Conservation (phyloP, 1,140 invertebrate species). For the Pygmarrhopalites habei region DNA sequence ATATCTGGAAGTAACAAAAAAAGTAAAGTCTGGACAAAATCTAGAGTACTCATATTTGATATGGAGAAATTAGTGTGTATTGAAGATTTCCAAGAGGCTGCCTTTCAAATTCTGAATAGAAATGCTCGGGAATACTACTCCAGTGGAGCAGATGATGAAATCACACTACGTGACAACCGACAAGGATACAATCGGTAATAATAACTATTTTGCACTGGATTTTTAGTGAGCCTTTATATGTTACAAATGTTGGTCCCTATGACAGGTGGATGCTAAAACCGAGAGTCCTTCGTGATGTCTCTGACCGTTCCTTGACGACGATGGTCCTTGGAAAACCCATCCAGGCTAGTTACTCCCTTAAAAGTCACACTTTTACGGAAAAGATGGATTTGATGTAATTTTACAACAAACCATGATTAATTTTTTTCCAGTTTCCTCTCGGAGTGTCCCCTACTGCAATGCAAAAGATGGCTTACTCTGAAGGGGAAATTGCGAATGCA, state of each 20-base stretch:
- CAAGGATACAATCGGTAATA: conserved; percentile 67
- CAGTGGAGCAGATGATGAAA: conserved; percentile 76
- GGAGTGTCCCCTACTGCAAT: conserved; percentile 86
- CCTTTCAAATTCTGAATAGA: conserved; percentile 57
- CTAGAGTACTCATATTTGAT: too few relatives aligned
- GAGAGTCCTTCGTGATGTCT: conserved; percentile 68
- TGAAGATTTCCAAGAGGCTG: conserved; percentile 70
- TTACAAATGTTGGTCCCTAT: neutral
- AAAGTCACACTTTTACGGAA: too few relatives aligned
- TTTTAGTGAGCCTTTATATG: neutral
- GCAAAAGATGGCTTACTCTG: conserved; percentile 84
- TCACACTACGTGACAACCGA: conserved; percentile 66
- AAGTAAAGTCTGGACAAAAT: too few relatives aligned
- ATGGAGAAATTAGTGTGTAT: conserved; percentile 55
- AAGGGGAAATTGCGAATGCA: conserved; percentile 79
- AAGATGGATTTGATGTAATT: too few relatives aligned
- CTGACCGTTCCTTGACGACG: conserved; percentile 54
- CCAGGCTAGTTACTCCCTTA: too few relatives aligned
- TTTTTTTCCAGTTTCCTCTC: conserved; percentile 76
- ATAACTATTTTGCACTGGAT: neutral
- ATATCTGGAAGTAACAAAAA: too few relatives aligned
- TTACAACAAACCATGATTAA: too few relatives aligned
- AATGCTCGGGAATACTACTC: conserved; percentile 72
- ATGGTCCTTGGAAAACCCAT: conserved; percentile 59
- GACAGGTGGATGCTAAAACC: conserved; percentile 56